Base-by-base conservation (phyloP, 2,113 vertebrate species). In the Cygnus atratus region DNA sequence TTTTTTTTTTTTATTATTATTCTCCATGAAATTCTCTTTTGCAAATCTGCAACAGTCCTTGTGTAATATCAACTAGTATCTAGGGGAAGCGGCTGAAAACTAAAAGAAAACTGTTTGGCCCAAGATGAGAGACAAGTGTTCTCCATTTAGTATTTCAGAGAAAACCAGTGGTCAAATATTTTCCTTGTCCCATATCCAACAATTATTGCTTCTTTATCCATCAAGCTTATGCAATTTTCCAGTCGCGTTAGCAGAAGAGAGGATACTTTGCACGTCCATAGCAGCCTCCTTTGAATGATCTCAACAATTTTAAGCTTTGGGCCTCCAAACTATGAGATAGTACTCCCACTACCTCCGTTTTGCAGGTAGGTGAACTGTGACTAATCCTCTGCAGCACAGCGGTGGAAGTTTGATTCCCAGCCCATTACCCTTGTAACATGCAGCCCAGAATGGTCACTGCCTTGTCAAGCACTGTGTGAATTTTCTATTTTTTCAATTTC, bases 141-240 rank as follows among this genome's bases (percentile, higher is more conserved):
- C 80, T 85, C 66, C 71, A 46, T 82, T 84, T 92, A 75, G 48
- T 88, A 74, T 92, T 92, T 86, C 70, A 91, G 80, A 84, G 70
- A 92, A 96, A 93, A 86, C 17, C 90, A 92, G 37, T 79, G 92
- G 86, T 95, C 92, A 94, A 39, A 73, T 96, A 96, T 91, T 96
- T 96, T 73, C 88, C 81, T 89, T 84, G 86, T 88, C 46, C 58
- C 52, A 15, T 55, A 72, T 87, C 92, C 93, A 93, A 59, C 46
- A 81, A 52, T 84, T 78, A 95, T 78, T 88, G 33, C 92, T 93
- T 93, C 91, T 94, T 95, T 94, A 87, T 96, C 93, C 92, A 84
- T 79, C 50, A 26, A 82, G 77, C 86, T 93, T 79, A 70, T 87
- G 70, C 83, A 85, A 87, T 96, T 96, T 95, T 95, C 84, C 90